phyloP scores from a whole-genome alignment of 1,140 invertebrate genomes.

The Ericerus pela region DNA sequence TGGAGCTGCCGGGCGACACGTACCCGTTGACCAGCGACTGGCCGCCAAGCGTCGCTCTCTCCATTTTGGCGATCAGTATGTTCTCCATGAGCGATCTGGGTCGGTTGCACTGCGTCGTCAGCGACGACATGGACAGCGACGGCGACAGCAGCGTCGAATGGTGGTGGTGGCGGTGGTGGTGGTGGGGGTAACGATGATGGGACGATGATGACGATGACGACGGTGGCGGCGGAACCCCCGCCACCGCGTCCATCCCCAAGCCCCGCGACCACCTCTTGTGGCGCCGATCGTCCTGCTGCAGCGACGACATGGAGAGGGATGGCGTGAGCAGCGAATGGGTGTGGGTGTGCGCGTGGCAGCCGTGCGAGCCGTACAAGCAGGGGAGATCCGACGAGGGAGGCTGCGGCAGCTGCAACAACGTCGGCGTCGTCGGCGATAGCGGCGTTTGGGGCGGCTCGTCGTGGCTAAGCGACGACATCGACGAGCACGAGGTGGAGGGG shows the following conservation, averaged over 20 bases:
- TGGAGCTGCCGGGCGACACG: slow-evolving; percentile 25
- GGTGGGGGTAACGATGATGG: too few species aligned
- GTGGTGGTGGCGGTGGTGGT: not conserved
- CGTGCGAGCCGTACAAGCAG: too few species aligned
- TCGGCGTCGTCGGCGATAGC: not conserved
- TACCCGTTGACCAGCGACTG: slow-evolving; percentile 19
- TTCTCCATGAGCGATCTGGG: slow-evolving; percentile 59
- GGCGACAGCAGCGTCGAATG: not conserved
- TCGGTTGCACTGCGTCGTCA: slow-evolving; percentile 34
- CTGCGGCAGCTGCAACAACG: not conserved
- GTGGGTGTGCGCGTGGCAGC: too few species aligned
- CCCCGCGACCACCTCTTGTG: not conserved
- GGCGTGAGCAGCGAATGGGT: not conserved
- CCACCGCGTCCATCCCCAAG: too few species aligned
- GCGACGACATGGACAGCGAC: slow-evolving; percentile 7
- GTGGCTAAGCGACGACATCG: slow-evolving; percentile 1
- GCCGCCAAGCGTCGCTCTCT: slow-evolving; percentile 30
- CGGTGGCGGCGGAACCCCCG: too few species aligned
- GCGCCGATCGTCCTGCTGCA: not conserved
- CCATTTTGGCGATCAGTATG: slow-evolving; percentile 59
- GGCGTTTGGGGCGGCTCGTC: not conserved
- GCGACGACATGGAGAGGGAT: not conserved
- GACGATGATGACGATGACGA: too few species aligned
- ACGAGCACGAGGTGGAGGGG: not conserved
- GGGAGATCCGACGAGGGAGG: too few species aligned